Conservation (phyloP, 1,140 invertebrate genomes). For the Bombyx mandarina region DNA sequence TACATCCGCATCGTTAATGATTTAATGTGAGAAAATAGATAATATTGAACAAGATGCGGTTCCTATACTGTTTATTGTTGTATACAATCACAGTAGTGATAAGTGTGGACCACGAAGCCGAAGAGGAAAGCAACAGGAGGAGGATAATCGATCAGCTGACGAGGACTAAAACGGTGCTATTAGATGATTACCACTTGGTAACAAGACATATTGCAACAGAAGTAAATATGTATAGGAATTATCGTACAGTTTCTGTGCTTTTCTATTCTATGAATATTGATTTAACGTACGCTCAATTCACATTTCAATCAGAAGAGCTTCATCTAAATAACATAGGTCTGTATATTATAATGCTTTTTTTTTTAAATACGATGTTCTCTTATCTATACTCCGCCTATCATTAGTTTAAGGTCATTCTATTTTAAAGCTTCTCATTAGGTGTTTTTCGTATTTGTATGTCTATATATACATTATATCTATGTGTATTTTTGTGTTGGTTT, state of each 20-base stretch:
- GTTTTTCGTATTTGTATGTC: too few species aligned
- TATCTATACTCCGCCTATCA: too few species aligned
- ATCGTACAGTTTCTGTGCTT: conserved; percentile 58
- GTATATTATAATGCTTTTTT: conserved; percentile 9
- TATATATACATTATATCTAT: too few species aligned
- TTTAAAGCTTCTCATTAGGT: too few species aligned
- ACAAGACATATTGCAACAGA: conserved; percentile 53
- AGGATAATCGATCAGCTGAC: conserved; percentile 51
- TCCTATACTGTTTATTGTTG: conserved; percentile 41
- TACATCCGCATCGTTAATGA: too few species aligned
- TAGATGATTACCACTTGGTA: conserved; percentile 51
- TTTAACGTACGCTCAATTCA: conserved; percentile 49
- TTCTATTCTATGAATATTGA: conserved; percentile 48
- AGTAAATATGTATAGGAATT: conserved; percentile 59
- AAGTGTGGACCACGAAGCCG: conserved; percentile 39
- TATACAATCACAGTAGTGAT: conserved; percentile 39
- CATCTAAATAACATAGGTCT: conserved; percentile 62
- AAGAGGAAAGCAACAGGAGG: conserved; percentile 43
- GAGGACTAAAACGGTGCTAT: conserved; percentile 45
- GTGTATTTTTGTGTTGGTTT: too few species aligned
- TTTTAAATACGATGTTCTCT: too few species aligned
- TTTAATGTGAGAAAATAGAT: background rate
- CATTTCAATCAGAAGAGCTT: conserved; percentile 56
- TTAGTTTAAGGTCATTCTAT: too few species aligned
- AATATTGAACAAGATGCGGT: conserved; percentile 25